phyloP scores from a whole-genome alignment of 2,888 invertebrate genomes.

The Hanleya hanleyi region DNA sequence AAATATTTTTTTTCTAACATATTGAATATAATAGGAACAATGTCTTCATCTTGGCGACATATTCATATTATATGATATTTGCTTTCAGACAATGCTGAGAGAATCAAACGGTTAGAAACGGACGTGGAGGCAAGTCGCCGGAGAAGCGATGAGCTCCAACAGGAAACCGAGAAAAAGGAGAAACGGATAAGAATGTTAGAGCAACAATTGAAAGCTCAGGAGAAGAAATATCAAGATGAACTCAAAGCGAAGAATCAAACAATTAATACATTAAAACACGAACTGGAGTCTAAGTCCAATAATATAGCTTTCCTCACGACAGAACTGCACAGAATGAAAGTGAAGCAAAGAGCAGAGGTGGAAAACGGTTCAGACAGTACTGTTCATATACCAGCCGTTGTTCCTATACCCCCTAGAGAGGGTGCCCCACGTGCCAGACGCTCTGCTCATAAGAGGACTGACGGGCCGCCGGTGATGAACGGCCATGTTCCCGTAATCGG shows the following conservation, averaged over 20 bases:
- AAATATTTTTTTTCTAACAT: too few species aligned
- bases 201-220: conserved; percentile 52
- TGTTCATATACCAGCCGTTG: conserved; percentile 27
- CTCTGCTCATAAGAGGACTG: not conserved
- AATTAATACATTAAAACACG: conserved; percentile 53
- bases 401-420: conserved; percentile 52
- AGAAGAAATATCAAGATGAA: conserved; percentile 61
- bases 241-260: conserved; percentile 47
- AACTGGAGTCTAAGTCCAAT: conserved; percentile 64
- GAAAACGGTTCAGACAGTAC: conserved; percentile 28
- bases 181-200: conserved; percentile 53
- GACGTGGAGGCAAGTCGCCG: conserved; percentile 28
- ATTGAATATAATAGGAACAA: too few species aligned
- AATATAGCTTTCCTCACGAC: conserved; percentile 64
- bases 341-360: not conserved
- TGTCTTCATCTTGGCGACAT: not conserved
- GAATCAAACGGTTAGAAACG: conserved; percentile 43
- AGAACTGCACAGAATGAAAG: conserved; percentile 60
- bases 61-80: not conserved
- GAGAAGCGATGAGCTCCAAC: conserved; percentile 17
- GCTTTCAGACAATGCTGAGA: conserved; percentile 18
- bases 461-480: not conserved
- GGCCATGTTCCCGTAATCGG: conserved; percentile 11
- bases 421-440: not conserved
- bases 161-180: conserved; percentile 52